These are phyloP conservation scores for Callocephalon fimbriatum DNA, from an alignment of 2,113 vertebrate genomes.

Conservation along the genomic window DNA sequence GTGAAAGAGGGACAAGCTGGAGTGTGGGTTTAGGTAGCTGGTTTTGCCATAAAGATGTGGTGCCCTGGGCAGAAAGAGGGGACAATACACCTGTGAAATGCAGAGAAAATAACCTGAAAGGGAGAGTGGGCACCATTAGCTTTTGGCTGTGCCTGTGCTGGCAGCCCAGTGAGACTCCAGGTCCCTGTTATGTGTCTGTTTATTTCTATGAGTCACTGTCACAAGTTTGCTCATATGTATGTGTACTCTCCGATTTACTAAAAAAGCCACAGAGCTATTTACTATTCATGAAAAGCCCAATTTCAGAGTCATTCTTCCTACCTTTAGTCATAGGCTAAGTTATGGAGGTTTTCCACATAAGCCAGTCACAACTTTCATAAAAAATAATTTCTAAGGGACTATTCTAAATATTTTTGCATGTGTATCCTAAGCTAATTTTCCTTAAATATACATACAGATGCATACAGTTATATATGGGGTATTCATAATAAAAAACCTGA, in stretches of 20 bases:
- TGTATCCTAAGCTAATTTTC: not conserved
- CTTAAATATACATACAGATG: not conserved
- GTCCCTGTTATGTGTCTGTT: not conserved
- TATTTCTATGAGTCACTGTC: not conserved
- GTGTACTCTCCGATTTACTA: not conserved
- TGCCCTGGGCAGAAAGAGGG: not conserved
- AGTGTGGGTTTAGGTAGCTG: not conserved
- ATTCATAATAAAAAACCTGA: not conserved
- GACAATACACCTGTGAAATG: not conserved
- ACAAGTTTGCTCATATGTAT: not conserved
- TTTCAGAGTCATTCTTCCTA: not conserved
- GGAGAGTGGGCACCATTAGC: not conserved
- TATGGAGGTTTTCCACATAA: not conserved
- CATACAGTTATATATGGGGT: not conserved
- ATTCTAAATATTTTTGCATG: not conserved
- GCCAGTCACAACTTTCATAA: not conserved
- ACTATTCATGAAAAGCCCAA: not conserved
- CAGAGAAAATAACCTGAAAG: not conserved
- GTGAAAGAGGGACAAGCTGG: accelerated
- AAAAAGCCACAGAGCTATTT: not conserved
- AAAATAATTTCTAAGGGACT: not conserved
- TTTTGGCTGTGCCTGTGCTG: accelerated
- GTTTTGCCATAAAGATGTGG: not conserved
- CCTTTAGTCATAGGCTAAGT: not conserved
- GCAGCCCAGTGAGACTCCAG: not conserved